Evolutionary conservation across 2,888 invertebrate species (phyloP).

Genomic region (Tubulanus polymorphus): DNA sequence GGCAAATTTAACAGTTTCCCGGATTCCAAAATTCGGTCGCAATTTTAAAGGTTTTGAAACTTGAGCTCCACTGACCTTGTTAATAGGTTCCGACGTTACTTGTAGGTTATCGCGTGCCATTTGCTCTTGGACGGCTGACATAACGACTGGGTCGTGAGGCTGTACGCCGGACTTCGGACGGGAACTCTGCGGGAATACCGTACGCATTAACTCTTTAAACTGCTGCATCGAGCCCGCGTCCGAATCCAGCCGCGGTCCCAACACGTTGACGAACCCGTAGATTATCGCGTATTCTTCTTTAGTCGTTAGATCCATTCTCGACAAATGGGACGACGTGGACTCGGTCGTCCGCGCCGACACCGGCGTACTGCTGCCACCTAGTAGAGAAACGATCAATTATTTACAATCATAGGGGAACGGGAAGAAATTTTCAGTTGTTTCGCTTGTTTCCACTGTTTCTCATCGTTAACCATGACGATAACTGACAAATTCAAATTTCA

Average conservation of each 20-base stretch:
- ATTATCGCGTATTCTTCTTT: conserved; percentile 41
- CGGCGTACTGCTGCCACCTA: no score
- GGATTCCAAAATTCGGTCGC: no score
- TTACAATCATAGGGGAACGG: no score
- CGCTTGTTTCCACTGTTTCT: no score
- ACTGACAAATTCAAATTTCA: no score
- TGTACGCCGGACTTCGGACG: conserved; percentile 21
- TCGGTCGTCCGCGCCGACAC: no score
- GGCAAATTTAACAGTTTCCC: background rate
- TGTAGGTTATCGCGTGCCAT: conserved; percentile 39
- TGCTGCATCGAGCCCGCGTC: conserved; percentile 26
- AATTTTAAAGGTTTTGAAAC: no score
- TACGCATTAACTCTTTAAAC: conserved; percentile 32
- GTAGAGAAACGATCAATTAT: no score
- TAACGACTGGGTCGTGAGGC: conserved; percentile 28
- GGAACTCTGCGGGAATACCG: conserved; percentile 39
- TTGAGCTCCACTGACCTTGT: conserved; percentile 29
- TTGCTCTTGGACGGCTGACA: conserved; percentile 38
- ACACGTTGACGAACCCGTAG: conserved; percentile 29
- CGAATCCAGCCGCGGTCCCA: conserved; percentile 29
- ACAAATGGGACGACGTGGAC: no score
- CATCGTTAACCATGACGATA: no score
- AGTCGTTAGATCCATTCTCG: conserved; percentile 15
- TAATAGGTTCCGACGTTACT: conserved; percentile 29
- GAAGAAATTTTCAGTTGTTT: no score